These are phyloP conservation scores for Sweltsa coloradensis DNA, from an alignment of 1,140 invertebrate species.

Conservation along the genomic window DNA sequence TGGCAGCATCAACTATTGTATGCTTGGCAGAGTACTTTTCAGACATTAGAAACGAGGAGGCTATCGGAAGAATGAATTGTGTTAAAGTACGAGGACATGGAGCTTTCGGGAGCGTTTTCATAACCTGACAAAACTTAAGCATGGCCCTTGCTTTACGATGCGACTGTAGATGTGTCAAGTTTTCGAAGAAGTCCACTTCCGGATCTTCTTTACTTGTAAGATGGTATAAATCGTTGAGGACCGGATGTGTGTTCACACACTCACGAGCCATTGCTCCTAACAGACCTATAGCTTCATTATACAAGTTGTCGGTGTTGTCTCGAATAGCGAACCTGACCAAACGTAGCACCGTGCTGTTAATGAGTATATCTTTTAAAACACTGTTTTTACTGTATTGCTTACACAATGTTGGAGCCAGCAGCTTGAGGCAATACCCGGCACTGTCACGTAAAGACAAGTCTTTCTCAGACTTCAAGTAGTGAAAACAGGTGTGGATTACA, in stretches of 20 bases:
- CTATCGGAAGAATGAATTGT: constrained; percentile 75
- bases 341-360: constrained; percentile 57
- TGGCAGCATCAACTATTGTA: constrained; percentile 68
- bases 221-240: constrained; percentile 57
- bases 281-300: constrained; percentile 63
- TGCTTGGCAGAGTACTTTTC: constrained; percentile 63
- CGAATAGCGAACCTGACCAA: constrained; percentile 55
- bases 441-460: constrained; percentile 74
- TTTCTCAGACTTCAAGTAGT: constrained; percentile 58
- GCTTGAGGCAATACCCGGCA: constrained; percentile 59
- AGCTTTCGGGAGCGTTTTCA: constrained; percentile 39
- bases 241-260: constrained; percentile 51
- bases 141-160: constrained; percentile 71
- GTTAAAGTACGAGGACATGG: constrained; percentile 58
- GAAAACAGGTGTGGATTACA: constrained; percentile 71
- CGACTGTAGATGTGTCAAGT: constrained; percentile 74
- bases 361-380: constrained; percentile 40
- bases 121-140: constrained; percentile 45
- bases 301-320: constrained; percentile 46
- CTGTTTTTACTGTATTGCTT: constrained; percentile 19
- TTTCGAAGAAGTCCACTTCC: constrained; percentile 91
- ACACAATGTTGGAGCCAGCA: constrained; percentile 44
- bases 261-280: constrained; percentile 60
- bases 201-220: constrained; percentile 59
- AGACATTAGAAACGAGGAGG: constrained; percentile 64